Base-by-base conservation (phyloP, 2,888 invertebrate species). In the Endomychus coccineus region DNA sequence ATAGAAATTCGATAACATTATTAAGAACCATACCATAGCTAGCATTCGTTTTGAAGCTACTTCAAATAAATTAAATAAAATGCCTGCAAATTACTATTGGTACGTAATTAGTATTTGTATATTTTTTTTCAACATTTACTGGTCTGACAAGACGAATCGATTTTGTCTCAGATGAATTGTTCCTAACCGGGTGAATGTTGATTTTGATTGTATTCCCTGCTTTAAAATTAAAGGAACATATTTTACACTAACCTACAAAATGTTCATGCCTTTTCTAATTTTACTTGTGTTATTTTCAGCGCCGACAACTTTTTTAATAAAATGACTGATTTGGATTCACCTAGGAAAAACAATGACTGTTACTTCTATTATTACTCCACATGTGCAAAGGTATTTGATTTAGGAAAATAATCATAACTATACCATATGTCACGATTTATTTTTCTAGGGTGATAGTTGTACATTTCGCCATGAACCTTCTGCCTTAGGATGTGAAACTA, bases 281-380 rank as follows among this genome's bases (percentile, higher is more conserved):
- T 29, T 27, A 23, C 17, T 10, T 11, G 7, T 42, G 39, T 53
- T 37, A 50, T 32, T 61, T 62, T 28, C 51, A 66, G 66, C 51
- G 56, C 60, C 40, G 68, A 67, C 53, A 67, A 68, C 49, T 68
- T 68, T 55, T 68, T 67, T 49, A 58, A 62, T 39, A 66, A 66
- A 54, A 59, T 64, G 59, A 64, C 66, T 24, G 62, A 62, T 48
- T 77, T 82, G 77, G 80, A 81, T 68, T 78, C 78, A 53, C 78
- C 77, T 53, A 74, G 77, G 57, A 82, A 81, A 70, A 79, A 82
- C 64, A 81, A 84, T 66, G 88, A 88, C 66, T 89, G 88, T 67
- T 88, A 88, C 68, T 89, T 87, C 71, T 89, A 80, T 68, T 89
- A 84, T 64, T 87, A 88, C 63, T 87, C 87, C 37, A 83, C 82